Evolutionary conservation across 2,113 vertebrate species (phyloP).

Genomic region (Urocynchramus pylzowi): DNA sequence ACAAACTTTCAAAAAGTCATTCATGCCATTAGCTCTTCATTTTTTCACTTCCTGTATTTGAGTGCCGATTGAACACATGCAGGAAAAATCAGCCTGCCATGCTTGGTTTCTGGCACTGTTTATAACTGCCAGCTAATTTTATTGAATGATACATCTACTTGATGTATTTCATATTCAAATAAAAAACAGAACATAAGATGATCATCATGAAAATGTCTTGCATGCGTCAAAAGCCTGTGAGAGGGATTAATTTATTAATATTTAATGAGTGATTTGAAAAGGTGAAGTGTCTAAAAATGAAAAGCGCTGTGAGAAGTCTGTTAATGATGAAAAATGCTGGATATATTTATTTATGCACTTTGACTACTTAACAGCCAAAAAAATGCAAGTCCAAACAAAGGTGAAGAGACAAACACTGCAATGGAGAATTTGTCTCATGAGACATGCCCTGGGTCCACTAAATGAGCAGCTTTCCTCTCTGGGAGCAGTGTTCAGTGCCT

Average conservation of each 20-base stretch:
- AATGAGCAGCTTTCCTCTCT: background rate
- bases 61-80: background rate
- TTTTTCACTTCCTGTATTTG: background rate
- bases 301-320: background rate
- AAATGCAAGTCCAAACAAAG: background rate
- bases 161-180: constrained; percentile 53
- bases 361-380: background rate
- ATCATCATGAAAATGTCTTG: constrained; percentile 50
- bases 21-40: background rate
- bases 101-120: constrained; percentile 21
- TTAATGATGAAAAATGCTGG: constrained; percentile 31
- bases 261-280: constrained; percentile 59
- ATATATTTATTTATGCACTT: constrained; percentile 43
- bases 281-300: constrained; percentile 58
- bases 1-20: background rate
- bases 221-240: constrained; percentile 13
- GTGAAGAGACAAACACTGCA: background rate
- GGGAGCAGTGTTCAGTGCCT: background rate
- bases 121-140: constrained; percentile 39
- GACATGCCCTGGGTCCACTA: background rate
- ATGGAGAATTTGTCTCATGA: background rate
- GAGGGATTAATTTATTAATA: constrained; percentile 60
- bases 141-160: constrained; percentile 11
- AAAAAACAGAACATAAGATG: constrained; percentile 11
- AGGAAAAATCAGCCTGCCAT: constrained; percentile 12